Evolutionary conservation across 1,140 invertebrate genomes (phyloP).

Genomic region (Ostrea edulis): DNA sequence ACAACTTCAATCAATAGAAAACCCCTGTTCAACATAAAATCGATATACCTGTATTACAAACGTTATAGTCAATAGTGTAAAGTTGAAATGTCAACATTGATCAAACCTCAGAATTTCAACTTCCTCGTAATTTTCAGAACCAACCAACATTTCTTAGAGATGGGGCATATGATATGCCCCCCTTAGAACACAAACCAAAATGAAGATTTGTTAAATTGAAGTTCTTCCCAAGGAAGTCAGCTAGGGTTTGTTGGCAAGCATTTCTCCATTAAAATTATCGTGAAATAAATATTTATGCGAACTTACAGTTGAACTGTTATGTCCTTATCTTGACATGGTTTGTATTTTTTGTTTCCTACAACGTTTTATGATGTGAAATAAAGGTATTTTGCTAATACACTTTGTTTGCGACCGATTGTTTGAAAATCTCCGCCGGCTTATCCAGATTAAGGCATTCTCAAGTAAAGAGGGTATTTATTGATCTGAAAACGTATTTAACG

Average conservation of each 20-base stretch:
- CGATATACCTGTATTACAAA: too few relatives aligned
- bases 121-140: too few relatives aligned
- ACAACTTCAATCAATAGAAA: too few relatives aligned
- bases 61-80: too few relatives aligned
- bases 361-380: conserved; percentile 16
- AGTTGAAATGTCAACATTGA: too few relatives aligned
- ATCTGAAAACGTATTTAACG: conserved; percentile 13
- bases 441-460: conserved; percentile 26
- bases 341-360: conserved; percentile 6
- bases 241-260: not conserved
- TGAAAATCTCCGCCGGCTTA: conserved; percentile 41
- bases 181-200: too few relatives aligned
- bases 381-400: conserved; percentile 24
- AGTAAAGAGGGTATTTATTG: conserved; percentile 38
- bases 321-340: conserved; percentile 20
- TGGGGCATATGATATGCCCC: too few relatives aligned
- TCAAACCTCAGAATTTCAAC: too few relatives aligned
- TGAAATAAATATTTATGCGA: conserved; percentile 13
- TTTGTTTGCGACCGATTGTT: conserved; percentile 10
- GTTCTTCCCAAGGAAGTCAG: too few relatives aligned
- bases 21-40: too few relatives aligned
- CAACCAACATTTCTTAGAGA: too few relatives aligned
- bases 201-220: too few relatives aligned
- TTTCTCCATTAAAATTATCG: conserved; percentile 8
- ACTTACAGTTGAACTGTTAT: not conserved